These are phyloP conservation scores for Solea solea DNA, from an alignment of 2,113 vertebrate species.

Conservation along the genomic window DNA sequence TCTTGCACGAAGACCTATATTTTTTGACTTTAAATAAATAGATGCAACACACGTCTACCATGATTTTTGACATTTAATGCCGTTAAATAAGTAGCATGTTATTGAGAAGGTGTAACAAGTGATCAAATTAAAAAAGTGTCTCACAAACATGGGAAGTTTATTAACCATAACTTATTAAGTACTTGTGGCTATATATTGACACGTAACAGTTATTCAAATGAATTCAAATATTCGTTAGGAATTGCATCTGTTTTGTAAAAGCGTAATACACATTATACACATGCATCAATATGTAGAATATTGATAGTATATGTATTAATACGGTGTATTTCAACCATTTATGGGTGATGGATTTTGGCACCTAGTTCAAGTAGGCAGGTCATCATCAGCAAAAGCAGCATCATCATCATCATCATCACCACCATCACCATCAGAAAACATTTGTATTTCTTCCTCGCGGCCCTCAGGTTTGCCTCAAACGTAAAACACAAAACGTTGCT, in stretches of 20 bases:
- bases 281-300: too few relatives aligned
- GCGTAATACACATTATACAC: too few relatives aligned
- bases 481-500: neutral
- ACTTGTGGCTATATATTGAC: too few relatives aligned
- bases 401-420: neutral
- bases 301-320: too few relatives aligned
- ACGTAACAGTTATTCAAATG: too few relatives aligned
- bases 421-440: constrained; percentile 17
- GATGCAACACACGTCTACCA: neutral
- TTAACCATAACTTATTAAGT: too few relatives aligned
- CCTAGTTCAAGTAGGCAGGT: too few relatives aligned
- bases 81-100: neutral
- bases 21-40: neutral
- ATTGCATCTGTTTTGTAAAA: too few relatives aligned
- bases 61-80: neutral
- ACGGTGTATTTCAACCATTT: too few relatives aligned
- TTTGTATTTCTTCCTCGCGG: neutral
- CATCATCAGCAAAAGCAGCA: neutral
- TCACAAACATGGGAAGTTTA: neutral
- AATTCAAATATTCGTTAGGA: too few relatives aligned
- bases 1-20: too few relatives aligned
- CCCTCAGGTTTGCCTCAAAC: constrained; percentile 2
- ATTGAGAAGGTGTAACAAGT: neutral
- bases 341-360: too few relatives aligned
- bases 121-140: neutral